Evolutionary conservation across 1,140 invertebrate species (phyloP).

Genomic region (Macrobrachium rosenbergii): DNA sequence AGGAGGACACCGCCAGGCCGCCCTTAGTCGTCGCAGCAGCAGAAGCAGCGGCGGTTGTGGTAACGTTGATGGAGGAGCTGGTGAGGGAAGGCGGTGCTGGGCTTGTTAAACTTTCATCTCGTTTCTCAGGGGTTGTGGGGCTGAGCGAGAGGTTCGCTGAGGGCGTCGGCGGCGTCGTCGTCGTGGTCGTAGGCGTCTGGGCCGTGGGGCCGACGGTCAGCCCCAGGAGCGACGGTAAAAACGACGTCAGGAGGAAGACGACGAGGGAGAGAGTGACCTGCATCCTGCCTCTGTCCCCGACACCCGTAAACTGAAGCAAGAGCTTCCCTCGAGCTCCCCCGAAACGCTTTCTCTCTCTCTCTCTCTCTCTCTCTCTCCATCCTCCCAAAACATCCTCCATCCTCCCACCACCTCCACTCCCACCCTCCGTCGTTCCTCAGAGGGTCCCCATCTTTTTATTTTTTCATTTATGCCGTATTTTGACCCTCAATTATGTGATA

Average conservation of each 20-base stretch:
- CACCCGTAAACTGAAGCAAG: constrained; percentile 47
- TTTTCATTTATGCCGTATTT: constrained; percentile 19
- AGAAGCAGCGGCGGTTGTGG: neutral
- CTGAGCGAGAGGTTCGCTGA: neutral
- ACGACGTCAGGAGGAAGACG: constrained; percentile 29
- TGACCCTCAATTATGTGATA: constrained; percentile 7
- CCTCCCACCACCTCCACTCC: neutral
- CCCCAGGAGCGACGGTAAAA: constrained; percentile 34
- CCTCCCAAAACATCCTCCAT: neutral
- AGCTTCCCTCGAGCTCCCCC: constrained; percentile 3
- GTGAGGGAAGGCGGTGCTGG: constrained; percentile 1
- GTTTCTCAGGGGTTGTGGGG: neutral
- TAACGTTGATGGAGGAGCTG: neutral
- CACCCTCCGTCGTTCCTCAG: constrained; percentile 18
- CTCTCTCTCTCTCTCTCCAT: constrained; percentile 26
- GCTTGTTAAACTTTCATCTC: neutral
- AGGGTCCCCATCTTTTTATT: constrained; percentile 9
- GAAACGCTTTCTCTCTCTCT: constrained; percentile 26
- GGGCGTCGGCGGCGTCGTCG: neutral
- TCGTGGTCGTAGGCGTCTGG: constrained; percentile 27
- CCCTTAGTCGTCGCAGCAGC: neutral
- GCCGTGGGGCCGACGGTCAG: constrained; percentile 18
- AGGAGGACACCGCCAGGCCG: neutral
- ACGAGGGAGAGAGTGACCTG: constrained; percentile 28
- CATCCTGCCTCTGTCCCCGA: constrained; percentile 37